Evolutionary conservation across 2,888 invertebrate genomes (phyloP), one percentile per base, ranked within the genome.

Genomic region (Synanthedon andrenaeformis): DNA sequence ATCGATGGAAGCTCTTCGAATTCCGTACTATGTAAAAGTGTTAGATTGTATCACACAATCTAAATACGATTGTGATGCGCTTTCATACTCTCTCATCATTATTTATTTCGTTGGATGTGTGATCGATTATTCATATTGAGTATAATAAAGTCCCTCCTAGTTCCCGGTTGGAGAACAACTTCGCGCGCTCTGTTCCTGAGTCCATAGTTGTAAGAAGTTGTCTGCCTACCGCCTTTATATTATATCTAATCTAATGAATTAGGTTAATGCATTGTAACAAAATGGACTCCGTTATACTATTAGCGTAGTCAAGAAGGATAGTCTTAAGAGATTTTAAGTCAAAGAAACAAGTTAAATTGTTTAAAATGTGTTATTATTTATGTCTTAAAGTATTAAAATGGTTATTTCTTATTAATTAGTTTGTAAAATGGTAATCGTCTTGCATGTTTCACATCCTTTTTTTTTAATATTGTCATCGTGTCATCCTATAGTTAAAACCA

Each of bases 401-500:
- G 86, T 87, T 87, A 87, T 86, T 86, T 86, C 86, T 86, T 87
- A 87, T 87, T 87, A 82, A 85, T 86, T 87, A 87, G 85, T 86
- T 87, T 78, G 82, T 86, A 86, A 23, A 86, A 84, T 79, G 78
- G 76, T 78, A 74, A 81, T 81, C 74, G 74, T 78, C 79, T 81
- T 35, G 78, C 78, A 78, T 76, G 76, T 79, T 76, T 72, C 74
- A 74, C 73, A 70, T 62, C 72, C 73, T 70, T 71, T 68, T 71
- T 69, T 35, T 35, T 35, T n/a, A n/a, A 10, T 35, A 35, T 35
- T 35, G 72, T 65, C 67, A 70, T 74, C 73, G 51, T 54, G 12
- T 23, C 45, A 51, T 72, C 72, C 69, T 65, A 60, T 57, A 57
- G 72, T 74, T 78, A 70, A 78, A 82, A 82, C 81, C 82, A 82